phyloP scores from a whole-genome alignment of 2,888 invertebrate species.

The Mantis religiosa region DNA sequence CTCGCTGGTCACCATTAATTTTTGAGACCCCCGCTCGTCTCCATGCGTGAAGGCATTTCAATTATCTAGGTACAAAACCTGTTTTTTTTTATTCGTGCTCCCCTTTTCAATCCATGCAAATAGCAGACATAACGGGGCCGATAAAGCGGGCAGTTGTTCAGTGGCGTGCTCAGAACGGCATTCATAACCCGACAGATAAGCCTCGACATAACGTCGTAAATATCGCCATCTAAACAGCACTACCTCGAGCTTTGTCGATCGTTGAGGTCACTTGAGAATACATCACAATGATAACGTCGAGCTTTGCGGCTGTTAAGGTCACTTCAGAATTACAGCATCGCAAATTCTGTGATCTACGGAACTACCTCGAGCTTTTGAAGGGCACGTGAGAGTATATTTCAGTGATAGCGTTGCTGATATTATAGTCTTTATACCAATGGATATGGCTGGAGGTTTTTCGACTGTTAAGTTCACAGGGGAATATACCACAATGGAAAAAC shows the following conservation, averaged over 20 bases:
- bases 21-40: background rate
- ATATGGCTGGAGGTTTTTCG: too few relatives aligned
- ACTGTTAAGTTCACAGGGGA: too few relatives aligned
- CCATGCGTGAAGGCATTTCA: slow-evolving; percentile 6
- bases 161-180: background rate
- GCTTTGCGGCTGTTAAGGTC: too few relatives aligned
- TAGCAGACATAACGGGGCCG: background rate
- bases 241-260: background rate
- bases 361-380: too few relatives aligned
- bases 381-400: too few relatives aligned
- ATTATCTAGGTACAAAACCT: slow-evolving; percentile 1
- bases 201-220: background rate
- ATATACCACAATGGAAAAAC: too few relatives aligned
- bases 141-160: background rate
- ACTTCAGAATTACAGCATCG: too few relatives aligned
- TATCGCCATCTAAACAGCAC: background rate
- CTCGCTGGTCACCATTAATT: background rate
- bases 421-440: too few relatives aligned
- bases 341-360: too few relatives aligned
- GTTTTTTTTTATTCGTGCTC: background rate
- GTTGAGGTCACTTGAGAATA: background rate
- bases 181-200: background rate
- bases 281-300: too few relatives aligned
- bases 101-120: slow-evolving; percentile 4
- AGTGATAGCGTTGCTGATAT: too few relatives aligned